phyloP scores from a whole-genome alignment of 1,140 invertebrate genomes.

The Trialeurodes vaporariorum region DNA sequence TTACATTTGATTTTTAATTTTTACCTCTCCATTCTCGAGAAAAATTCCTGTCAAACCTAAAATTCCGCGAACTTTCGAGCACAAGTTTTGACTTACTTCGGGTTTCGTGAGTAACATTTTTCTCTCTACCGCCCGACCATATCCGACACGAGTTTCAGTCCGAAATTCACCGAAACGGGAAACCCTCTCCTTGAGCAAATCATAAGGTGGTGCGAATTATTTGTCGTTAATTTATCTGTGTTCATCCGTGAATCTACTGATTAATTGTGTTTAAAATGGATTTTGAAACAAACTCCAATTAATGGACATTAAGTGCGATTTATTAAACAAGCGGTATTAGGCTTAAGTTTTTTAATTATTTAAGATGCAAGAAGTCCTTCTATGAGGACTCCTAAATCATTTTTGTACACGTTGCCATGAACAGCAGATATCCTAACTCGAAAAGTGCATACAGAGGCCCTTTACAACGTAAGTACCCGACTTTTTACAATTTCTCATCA shows the following conservation, averaged over 20 bases:
- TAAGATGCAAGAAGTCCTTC: not conserved
- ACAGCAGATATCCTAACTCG: too few species aligned
- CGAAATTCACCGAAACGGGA: not conserved
- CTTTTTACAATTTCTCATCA: too few species aligned
- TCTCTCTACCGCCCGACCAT: not conserved
- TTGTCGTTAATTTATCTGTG: not conserved
- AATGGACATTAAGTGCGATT: not conserved
- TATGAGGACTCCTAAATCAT: not conserved
- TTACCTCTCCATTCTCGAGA: not conserved
- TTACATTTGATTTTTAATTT: not conserved
- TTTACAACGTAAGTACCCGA: too few species aligned
- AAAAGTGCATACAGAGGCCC: too few species aligned
- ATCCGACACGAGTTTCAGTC: not conserved
- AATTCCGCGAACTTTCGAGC: not conserved
- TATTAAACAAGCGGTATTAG: not conserved
- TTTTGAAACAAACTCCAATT: not conserved
- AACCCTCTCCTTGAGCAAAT: not conserved
- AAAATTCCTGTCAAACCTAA: not conserved
- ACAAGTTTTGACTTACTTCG: not conserved
- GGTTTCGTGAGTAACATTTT: not conserved
- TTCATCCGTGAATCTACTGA: not conserved
- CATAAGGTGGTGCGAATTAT: not conserved
- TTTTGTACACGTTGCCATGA: not conserved
- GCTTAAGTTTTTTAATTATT: not conserved
- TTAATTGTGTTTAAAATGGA: not conserved